These are phyloP conservation scores for Drosophila micromelanica DNA, from an alignment of 1,140 invertebrate species.

Conservation along the genomic window DNA sequence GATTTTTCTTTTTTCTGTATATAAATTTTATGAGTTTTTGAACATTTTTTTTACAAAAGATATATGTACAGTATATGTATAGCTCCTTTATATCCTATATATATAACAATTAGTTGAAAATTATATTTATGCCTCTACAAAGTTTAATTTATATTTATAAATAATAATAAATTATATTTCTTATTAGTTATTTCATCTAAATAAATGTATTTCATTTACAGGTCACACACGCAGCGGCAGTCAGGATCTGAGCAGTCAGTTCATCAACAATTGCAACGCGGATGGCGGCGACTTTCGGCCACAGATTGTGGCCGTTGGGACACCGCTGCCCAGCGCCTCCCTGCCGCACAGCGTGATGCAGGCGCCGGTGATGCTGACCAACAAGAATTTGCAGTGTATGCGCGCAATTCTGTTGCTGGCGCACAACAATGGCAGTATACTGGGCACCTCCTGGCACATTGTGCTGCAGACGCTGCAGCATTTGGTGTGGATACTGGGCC, in stretches of 20 bases:
- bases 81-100: no score
- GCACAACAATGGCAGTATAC: conserved; percentile 95
- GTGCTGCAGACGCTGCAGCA: conserved; percentile 98
- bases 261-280: conserved; percentile 86
- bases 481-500: conserved; percentile 98
- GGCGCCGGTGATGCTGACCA: conserved; percentile 99
- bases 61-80: no score
- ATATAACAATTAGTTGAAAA: no score
- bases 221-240: conserved; percentile 83
- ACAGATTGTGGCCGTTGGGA: conserved; percentile 97
- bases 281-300: conserved; percentile 89
- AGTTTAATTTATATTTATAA: no score
- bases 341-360: conserved; percentile 90
- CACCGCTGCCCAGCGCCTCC: conserved; percentile 93
- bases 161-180: no score
- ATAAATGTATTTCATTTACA: conserved; percentile 29
- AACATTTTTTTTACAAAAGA: no score
- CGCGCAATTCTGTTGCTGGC: conserved; percentile 94
- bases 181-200: background rate
- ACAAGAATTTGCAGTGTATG: conserved; percentile 99
- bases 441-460: conserved; percentile 97
- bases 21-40: no score
- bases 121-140: no score
- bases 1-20: no score
- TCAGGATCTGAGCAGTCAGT: conserved; percentile 85